A percentile compares a stretch with the other conserved stretches of the same genome.
Conservation (phyloP, 1,140 invertebrate species). For the Leptopilina boulardi region DNA sequence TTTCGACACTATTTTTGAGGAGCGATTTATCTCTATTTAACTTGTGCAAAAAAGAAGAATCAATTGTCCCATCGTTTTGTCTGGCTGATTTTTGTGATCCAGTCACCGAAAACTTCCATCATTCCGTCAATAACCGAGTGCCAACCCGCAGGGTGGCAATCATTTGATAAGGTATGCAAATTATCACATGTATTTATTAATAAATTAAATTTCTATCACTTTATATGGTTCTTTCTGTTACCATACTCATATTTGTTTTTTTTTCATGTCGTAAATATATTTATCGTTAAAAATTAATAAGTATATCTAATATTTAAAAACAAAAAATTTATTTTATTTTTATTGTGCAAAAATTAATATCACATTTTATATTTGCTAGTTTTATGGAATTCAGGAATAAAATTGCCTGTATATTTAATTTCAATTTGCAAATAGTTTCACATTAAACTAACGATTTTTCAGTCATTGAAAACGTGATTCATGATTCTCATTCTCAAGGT, state of each 20-base stretch:
- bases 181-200: neutral
- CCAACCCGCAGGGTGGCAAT: conserved; percentile 76
- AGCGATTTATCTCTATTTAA: conserved; percentile 61
- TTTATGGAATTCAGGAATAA: no score
- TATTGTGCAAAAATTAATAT: no score
- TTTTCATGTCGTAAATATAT: no score
- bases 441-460: no score
- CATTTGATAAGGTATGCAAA: conserved; percentile 71
- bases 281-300: no score
- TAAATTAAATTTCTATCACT: neutral
- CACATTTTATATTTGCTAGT: no score
- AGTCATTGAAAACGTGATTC: no score
- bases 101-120: conserved; percentile 75
- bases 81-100: conserved; percentile 76
- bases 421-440: no score
- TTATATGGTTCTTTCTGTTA: neutral
- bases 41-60: conserved; percentile 57
- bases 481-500: no score
- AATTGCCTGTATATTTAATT: no score
- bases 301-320: no score
- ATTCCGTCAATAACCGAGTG: conserved; percentile 76
- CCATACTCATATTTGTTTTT: neutral
- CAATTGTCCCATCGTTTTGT: conserved; percentile 54
- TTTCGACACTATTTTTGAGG: conserved; percentile 52
- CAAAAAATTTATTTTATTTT: no score